phyloP scores from a whole-genome alignment of 2,797 vertebrate species.

The Halcyon chelicuti region DNA sequence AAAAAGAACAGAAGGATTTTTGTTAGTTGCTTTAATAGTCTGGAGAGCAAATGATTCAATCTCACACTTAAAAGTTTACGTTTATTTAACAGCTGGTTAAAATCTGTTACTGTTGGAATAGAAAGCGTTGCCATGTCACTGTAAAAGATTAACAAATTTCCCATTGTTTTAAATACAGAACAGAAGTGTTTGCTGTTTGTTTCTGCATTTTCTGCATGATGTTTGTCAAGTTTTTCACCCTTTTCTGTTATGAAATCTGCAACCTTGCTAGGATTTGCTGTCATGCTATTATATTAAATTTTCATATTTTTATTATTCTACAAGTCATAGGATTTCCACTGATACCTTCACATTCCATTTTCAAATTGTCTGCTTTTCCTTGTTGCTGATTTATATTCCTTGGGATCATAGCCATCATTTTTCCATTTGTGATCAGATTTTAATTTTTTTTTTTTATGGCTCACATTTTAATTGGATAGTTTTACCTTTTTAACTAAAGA shows the following conservation, averaged over 20 bases:
- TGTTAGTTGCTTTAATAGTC: background rate
- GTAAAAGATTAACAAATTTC: background rate
- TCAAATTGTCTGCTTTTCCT: background rate
- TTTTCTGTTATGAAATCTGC: background rate
- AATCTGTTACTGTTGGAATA: background rate
- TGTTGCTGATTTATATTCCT: background rate
- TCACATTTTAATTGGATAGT: background rate
- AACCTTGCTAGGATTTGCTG: background rate
- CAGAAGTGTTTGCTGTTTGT: background rate
- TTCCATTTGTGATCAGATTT: background rate
- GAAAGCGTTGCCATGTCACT: background rate
- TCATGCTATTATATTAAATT: background rate
- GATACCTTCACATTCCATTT: background rate
- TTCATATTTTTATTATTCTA: background rate
- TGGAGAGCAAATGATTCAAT: background rate
- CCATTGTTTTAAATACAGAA: background rate
- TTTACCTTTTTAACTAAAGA: background rate
- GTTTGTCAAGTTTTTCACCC: background rate
- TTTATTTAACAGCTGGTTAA: background rate
- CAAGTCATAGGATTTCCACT: background rate
- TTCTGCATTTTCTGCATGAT: background rate
- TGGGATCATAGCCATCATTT: background rate
- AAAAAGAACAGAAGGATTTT: background rate
- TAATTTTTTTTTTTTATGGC: background rate
- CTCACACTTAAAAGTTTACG: background rate